phyloP scores from a whole-genome alignment of 2,797 vertebrate genomes.

The Ptychadena robeensis region DNA sequence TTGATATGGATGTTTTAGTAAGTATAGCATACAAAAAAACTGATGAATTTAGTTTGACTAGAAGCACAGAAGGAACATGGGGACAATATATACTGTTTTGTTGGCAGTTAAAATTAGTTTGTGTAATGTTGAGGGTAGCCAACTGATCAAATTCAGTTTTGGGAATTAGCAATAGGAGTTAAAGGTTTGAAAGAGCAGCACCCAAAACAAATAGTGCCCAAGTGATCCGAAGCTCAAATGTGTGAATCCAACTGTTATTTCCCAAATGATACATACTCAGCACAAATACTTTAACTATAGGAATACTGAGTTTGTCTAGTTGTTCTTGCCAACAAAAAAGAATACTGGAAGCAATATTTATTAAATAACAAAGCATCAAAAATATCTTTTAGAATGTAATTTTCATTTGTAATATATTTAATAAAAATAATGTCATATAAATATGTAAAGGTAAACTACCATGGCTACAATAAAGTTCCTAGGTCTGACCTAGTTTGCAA shows the following conservation, averaged over 20 bases:
- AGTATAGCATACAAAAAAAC: neutral
- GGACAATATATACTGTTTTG: neutral
- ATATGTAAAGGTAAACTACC: too few species aligned
- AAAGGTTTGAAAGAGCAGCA: neutral
- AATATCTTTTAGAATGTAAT: too few species aligned
- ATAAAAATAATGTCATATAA: too few species aligned
- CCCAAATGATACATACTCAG: neutral
- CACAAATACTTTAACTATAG: neutral
- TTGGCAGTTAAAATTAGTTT: neutral
- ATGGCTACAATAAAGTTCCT: too few species aligned
- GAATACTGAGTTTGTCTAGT: too few species aligned
- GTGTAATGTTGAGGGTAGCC: neutral
- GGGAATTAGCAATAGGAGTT: neutral
- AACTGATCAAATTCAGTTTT: neutral
- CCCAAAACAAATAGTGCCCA: neutral
- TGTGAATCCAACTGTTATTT: constrained; percentile 1
- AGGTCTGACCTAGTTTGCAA: too few species aligned
- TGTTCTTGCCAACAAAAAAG: too few species aligned
- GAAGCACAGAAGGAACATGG: neutral
- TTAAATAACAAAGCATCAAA: too few species aligned
- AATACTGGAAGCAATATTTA: too few species aligned
- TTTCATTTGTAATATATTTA: too few species aligned
- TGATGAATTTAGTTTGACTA: neutral
- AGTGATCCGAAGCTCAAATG: neutral
- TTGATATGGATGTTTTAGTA: neutral